Percentiles rank a stretch among this genome's conserved stretches.
These are phyloP conservation scores for Xyliphius kryptos DNA, from an alignment of 2,113 vertebrate genomes.

Conservation along the genomic window DNA sequence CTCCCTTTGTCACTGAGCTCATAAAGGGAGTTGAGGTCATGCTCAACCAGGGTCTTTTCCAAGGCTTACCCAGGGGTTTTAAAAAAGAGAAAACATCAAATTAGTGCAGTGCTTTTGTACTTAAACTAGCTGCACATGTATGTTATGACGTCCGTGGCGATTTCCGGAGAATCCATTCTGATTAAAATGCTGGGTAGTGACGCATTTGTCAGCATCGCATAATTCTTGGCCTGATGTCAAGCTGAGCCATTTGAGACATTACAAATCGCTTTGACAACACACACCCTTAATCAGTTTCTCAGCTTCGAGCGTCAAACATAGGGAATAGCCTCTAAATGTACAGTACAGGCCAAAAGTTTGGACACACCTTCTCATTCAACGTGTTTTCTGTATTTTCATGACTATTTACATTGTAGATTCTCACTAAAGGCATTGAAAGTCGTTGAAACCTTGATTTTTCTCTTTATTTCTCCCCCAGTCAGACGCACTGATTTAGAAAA, in stretches of 20 bases:
- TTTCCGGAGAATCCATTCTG: conserved; percentile 1
- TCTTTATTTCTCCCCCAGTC: too few relatives aligned
- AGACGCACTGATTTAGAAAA: too few relatives aligned
- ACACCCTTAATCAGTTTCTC: not conserved
- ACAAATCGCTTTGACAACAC: not conserved
- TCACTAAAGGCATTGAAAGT: too few relatives aligned
- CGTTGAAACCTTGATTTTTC: too few relatives aligned
- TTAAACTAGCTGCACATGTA: not conserved
- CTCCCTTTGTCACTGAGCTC: conserved; percentile 8
- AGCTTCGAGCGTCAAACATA: not conserved
- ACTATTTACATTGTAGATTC: too few relatives aligned
- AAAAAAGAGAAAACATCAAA: not conserved
- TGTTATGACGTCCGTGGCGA: not conserved
- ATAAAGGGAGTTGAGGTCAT: not conserved
- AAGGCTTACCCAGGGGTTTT: not conserved
- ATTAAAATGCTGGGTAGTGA: not conserved
- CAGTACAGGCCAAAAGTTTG: too few relatives aligned
- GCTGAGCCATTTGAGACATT: not conserved
- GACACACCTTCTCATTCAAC: too few relatives aligned
- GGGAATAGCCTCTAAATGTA: too few relatives aligned
- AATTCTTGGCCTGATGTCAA: conserved; percentile 1
- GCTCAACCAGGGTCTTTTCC: not conserved
- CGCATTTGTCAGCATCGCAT: not conserved
- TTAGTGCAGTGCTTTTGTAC: not conserved
- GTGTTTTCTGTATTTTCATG: too few relatives aligned